Percentiles rank a stretch among this genome's conserved stretches.
Conservation (phyloP, 2,797 vertebrate genomes). For the Lithobates sylvaticus region DNA sequence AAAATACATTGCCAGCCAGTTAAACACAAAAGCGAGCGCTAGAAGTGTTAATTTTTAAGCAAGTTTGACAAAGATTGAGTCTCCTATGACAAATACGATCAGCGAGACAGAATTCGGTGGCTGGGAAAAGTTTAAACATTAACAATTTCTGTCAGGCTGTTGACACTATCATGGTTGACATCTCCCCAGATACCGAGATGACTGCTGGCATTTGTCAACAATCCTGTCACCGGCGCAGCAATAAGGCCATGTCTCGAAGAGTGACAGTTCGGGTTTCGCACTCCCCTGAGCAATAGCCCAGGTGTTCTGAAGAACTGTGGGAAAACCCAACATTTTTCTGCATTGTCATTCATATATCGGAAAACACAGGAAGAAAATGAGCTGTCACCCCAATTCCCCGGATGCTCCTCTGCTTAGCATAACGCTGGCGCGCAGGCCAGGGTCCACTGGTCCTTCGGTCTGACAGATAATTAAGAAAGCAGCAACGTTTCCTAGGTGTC, state of each 20-base stretch:
- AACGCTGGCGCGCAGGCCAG: constrained; percentile 90
- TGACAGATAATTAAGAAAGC: constrained; percentile 99
- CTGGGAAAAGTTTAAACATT: constrained; percentile 98
- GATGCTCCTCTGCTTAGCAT: constrained; percentile 99
- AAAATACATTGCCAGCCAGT: constrained; percentile 72
- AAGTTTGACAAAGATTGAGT: constrained; percentile 89
- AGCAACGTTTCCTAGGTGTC: constrained; percentile 90
- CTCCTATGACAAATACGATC: constrained; percentile 95
- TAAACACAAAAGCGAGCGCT: constrained; percentile 78
- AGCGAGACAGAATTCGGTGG: constrained; percentile 97
- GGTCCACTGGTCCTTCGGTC: constrained; percentile 90
- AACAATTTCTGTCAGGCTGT: constrained; percentile 99
- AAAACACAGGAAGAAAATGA: constrained; percentile 96
- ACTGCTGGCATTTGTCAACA: constrained; percentile 99
- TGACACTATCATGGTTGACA: constrained; percentile 99
- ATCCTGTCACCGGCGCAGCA: constrained; percentile 95
- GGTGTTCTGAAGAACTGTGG: constrained; percentile 88
- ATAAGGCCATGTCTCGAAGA: constrained; percentile 90
- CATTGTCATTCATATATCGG: constrained; percentile 90
- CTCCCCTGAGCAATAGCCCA: constrained; percentile 88
- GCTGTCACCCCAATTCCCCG: constrained; percentile 99
- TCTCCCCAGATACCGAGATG: constrained; percentile 99
- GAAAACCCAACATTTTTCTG: constrained; percentile 86
- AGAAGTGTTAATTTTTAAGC: constrained; percentile 89
- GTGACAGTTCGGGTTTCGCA: constrained; percentile 88